A percentile compares a stretch with the other conserved stretches of the same genome.
Conservation (phyloP, 2,888 invertebrate genomes). For the Hemithea aestivaria region DNA sequence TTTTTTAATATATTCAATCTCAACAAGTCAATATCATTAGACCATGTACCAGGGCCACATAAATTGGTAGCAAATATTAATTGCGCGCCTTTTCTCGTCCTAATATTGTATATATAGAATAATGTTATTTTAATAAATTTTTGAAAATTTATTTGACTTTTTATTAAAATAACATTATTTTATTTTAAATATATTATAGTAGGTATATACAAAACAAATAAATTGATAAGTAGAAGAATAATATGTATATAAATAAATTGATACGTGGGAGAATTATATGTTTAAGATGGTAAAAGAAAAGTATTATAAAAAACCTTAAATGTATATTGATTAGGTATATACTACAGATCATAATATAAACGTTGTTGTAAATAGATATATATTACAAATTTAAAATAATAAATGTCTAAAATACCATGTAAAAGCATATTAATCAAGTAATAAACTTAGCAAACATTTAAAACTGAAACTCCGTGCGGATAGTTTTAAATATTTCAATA, state of each 20-base stretch:
- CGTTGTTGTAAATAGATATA: constrained; percentile 22
- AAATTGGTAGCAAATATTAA: constrained; percentile 22
- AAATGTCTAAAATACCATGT: background rate
- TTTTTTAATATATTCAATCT: constrained; percentile 17
- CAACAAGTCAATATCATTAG: constrained; percentile 7
- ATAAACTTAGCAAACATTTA: no score
- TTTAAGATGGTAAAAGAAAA: no score
- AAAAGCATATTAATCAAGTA: no score
- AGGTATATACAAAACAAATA: constrained; percentile 5
- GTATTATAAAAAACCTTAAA: no score
- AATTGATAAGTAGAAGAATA: no score
- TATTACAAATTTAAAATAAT: background rate
- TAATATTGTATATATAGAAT: background rate
- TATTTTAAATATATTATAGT: constrained; percentile 1
- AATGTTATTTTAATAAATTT: constrained; percentile 6
- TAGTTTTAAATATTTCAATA: no score
- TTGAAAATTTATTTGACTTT: constrained; percentile 1
- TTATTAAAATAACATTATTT: no score
- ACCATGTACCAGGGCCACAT: constrained; percentile 33
- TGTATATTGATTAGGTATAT: background rate
- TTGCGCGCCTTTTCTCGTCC: constrained; percentile 15
- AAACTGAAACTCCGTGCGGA: no score
- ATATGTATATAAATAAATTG: constrained; percentile 6
- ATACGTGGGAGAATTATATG: no score
- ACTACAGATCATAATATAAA: constrained; percentile 14